A percentile compares a stretch with the other conserved stretches of the same genome.
Conservation (phyloP, 2,888 invertebrate genomes). For the Caenorhabditis uteleia region DNA sequence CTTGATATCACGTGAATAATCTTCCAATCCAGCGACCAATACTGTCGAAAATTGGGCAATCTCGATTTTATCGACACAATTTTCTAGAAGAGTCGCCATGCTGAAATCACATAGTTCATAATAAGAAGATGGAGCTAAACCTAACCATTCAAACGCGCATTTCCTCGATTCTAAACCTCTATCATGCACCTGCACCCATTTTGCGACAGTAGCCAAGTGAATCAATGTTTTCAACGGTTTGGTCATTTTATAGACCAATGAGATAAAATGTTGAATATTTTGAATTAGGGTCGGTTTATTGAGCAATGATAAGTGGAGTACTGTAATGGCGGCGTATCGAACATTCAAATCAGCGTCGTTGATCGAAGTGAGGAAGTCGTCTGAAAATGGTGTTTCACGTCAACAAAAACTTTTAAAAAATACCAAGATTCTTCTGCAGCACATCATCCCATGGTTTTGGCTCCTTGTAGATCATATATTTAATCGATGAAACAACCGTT, state of each 20-base stretch:
- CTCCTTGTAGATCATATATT: conserved; percentile 97
- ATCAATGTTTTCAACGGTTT: conserved; percentile 94
- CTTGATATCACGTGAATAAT: conserved; percentile 79
- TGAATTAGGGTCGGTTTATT: conserved; percentile 91
- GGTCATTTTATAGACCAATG: conserved; percentile 92
- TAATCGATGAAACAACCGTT: conserved; percentile 95
- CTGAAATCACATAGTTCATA: conserved; percentile 77
- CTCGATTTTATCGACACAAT: conserved; percentile 90
- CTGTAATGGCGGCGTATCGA: conserved; percentile 91
- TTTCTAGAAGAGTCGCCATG: conserved; percentile 96
- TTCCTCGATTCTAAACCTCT: conserved; percentile 97
- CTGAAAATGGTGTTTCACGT: too few relatives aligned
- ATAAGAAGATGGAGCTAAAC: too few relatives aligned
- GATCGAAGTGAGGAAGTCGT: conserved; percentile 77
- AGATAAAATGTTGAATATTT: conserved; percentile 87
- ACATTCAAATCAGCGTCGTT: conserved; percentile 92
- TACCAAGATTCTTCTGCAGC: conserved; percentile 71
- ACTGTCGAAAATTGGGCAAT: conserved; percentile 95
- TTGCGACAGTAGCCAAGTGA: conserved; percentile 99
- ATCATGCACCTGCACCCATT: conserved; percentile 90
- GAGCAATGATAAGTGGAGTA: conserved; percentile 97
- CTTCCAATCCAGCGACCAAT: conserved; percentile 87
- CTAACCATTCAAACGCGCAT: conserved; percentile 71
- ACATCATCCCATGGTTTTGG: conserved; percentile 89
- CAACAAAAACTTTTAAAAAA: too few relatives aligned